Base-by-base conservation (phyloP, 2,797 vertebrate species). In the Gadopsis marmoratus region DNA sequence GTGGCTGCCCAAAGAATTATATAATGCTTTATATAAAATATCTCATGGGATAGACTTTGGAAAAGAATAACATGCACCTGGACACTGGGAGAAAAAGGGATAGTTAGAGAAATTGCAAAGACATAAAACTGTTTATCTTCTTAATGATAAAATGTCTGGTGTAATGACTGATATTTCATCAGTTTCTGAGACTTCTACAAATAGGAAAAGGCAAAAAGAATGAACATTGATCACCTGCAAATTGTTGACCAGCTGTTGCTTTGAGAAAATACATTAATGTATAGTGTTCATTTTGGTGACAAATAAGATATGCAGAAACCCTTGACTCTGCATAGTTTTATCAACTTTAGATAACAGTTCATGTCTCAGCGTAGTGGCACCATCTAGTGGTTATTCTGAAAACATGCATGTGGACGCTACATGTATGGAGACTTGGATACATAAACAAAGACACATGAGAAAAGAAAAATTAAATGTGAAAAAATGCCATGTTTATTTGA, bases 351-450 rank as follows among this genome's bases (percentile, higher is more conserved):
- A 35, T 23, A 7, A 4, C 4, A 72, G 33, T 17, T 60, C 0
- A 9, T 14, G 39, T 7, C 26, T 48, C 2, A 71, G 58, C 8
- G 63, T 14, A 63, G 8, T 79, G 45, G 39, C 77, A 0, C 87
- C 88, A 88, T 81, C 91, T 92, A 79, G 82, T 90, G 90, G 76
- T 48, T 19, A 35, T 29, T 69, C 2, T 23, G 70, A 0, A n/a
- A 39, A 74, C 60, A 47, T 72, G 43, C 61, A 58, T 2, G 5
- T 31, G 29, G 19, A 39, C 12, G 12, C 19, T 14, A 17, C 12
- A 43, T 11, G 3, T 3, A 10, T 21, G 33, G 17, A 5, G 3
- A 35, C 5, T 0, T 0, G 19, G 12, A 41, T 23, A 50, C 54
- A 35, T 3, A n/a, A 60, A 48, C 8, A 47, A 7, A 50, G 13